A percentile compares a stretch with the other conserved stretches of the same genome.
Conservation (phyloP, 2,888 invertebrate species). For the Automeris io region DNA sequence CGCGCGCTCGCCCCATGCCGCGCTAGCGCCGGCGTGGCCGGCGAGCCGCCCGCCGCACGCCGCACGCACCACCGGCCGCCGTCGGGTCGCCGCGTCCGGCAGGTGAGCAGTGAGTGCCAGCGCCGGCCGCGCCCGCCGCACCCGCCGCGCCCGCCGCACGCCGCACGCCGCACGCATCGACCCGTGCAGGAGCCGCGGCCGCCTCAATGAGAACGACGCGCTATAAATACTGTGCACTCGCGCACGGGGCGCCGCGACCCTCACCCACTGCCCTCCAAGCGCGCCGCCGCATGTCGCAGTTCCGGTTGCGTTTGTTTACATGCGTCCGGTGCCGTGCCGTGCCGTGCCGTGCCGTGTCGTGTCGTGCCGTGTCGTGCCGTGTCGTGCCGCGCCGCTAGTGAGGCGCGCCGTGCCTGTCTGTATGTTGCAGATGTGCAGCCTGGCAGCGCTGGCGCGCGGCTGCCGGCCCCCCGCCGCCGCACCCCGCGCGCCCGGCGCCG, state of each 20-base stretch:
- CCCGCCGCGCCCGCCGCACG: constrained; percentile 13
- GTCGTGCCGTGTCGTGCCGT: neutral
- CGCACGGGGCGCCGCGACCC: constrained; percentile 34
- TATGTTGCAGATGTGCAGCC: constrained; percentile 69
- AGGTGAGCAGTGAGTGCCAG: constrained; percentile 38
- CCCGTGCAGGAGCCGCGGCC: constrained; percentile 21
- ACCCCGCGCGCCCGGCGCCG: constrained; percentile 67
- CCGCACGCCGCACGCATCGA: neutral
- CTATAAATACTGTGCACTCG: constrained; percentile 43
- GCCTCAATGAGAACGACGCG: constrained; percentile 41
- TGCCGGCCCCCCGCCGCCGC: constrained; percentile 68
- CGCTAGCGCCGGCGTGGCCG: constrained; percentile 54
- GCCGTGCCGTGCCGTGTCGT: neutral
- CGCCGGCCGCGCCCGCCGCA: constrained; percentile 11
- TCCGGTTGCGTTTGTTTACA: no score
- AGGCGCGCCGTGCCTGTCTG: constrained; percentile 8
- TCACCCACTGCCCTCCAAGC: constrained; percentile 58
- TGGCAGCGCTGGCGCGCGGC: constrained; percentile 72
- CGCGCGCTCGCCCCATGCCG: constrained; percentile 52
- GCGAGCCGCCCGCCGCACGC: constrained; percentile 35
- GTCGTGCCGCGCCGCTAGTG: neutral
- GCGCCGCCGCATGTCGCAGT: no score
- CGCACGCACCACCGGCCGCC: no score
- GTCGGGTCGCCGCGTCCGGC: constrained; percentile 31
- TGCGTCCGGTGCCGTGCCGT: no score